Base-by-base conservation (phyloP, 2,888 invertebrate genomes). In the Melipona beecheii region DNA sequence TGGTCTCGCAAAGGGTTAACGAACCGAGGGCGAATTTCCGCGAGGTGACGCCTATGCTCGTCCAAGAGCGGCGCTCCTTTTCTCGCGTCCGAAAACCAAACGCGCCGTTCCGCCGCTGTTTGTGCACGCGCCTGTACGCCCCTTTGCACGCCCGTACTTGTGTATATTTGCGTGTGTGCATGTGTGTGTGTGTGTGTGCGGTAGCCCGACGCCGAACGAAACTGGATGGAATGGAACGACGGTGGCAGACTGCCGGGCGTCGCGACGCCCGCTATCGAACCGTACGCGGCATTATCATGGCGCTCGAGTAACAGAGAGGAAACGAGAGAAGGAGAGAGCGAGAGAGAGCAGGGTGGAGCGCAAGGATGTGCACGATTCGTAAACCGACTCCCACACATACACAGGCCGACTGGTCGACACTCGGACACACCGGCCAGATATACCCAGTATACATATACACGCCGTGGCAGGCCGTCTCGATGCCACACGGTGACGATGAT, bases 161-260 rank as follows among this genome's bases (percentile, higher is more conserved):
- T 52, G 17, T 5, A 5, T 9, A 11, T 52, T 17, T 60, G 21
- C 49, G 54, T 27, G 19, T 0, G 15, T 2, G n/a, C n/a, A n/a
- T n/a, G 13, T 0, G 21, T 19, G n/a, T 43, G 62, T 19, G 21
- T 0, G 13, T 1, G 74, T 54, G 24, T 36, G 54, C 13, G 19
- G 17, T 31, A 21, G 54, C 62, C 31, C 84, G 75, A 65, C 84
- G 88, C 79, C 84, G 85, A 83, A 81, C 85, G 86, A 87, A 88
- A 89, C 86, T 85, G 84, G 80, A 89, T 79, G 86, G 84, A 90
- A 90, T 70, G 86, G 86, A 87, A 88, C 88, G 92, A 89, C 89
- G 92, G 92, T 93, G 92, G 92, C 92, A 93, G 93, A 93, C 93
- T 92, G 93, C 93, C 93, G 92, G 93, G 93, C 93, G 93, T 93